Conservation (phyloP, 2,797 vertebrate species). For the Okamejei kenojei region DNA sequence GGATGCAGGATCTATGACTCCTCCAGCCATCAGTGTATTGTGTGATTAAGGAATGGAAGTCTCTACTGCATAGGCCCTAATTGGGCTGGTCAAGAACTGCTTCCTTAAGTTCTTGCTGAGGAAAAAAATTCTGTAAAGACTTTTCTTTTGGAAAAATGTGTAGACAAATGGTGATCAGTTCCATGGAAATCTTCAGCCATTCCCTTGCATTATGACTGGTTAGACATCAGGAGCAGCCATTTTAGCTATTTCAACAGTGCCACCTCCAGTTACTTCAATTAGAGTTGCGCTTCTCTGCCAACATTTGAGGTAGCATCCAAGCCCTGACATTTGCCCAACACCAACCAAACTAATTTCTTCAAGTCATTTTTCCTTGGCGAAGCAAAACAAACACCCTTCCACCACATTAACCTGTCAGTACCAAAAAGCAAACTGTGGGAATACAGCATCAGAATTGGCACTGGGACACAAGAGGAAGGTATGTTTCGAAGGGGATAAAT, state of each 20-base stretch:
- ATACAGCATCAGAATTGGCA: background rate
- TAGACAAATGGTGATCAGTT: too few relatives aligned
- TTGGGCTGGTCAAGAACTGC: too few relatives aligned
- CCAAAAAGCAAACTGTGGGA: background rate
- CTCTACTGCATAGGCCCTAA: too few relatives aligned
- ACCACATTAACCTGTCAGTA: background rate
- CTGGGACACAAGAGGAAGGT: background rate
- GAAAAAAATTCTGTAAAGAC: too few relatives aligned
- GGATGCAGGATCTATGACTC: too few relatives aligned
- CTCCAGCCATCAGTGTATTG: too few relatives aligned
- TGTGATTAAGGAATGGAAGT: too few relatives aligned
- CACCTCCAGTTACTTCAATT: background rate
- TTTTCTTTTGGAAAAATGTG: too few relatives aligned
- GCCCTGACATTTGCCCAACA: background rate
- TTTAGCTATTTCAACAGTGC: background rate
- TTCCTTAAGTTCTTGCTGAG: too few relatives aligned
- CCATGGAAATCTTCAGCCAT: too few relatives aligned
- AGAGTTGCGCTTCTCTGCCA: background rate
- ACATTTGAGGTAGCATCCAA: background rate
- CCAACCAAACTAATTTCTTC: background rate
- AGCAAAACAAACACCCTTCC: background rate
- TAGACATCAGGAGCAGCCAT: background rate
- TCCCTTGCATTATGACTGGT: background rate
- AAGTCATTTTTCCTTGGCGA: background rate
- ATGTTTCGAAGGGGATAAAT: background rate